A percentile compares a stretch with the other conserved stretches of the same genome.
These are phyloP conservation scores for Syngnathus acus DNA, from an alignment of 2,797 vertebrate genomes.

Conservation along the genomic window DNA sequence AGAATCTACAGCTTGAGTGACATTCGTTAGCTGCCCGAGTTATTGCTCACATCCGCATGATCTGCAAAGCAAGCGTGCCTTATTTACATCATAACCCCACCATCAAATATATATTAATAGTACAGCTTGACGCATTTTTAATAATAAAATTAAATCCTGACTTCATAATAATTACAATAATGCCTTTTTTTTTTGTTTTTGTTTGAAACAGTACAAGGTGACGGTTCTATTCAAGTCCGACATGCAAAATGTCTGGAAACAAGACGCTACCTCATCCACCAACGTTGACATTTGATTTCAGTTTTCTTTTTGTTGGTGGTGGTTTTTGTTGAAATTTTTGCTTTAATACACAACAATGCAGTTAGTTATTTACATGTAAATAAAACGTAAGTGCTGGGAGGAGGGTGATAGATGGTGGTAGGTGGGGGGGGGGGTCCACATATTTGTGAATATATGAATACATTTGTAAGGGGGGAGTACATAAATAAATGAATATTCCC, in stretches of 20 bases:
- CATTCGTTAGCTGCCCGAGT: conserved; percentile 99
- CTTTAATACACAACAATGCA: conserved; percentile 87
- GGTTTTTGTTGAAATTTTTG: conserved; percentile 49
- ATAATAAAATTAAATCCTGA: conserved; percentile 99
- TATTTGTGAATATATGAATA: conserved; percentile 75
- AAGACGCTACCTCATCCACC: conserved; percentile 94
- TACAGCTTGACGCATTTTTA: conserved; percentile 91
- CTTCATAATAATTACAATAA: conserved; percentile 92
- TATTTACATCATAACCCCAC: conserved; percentile 73
- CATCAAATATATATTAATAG: conserved; percentile 99
- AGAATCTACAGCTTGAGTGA: conserved; percentile 98
- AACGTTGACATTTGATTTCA: conserved; percentile 91
- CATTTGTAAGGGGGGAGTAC: conserved; percentile 69
- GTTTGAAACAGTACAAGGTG: conserved; percentile 79
- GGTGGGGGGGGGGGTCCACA: conserved; percentile 48
- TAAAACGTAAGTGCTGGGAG: conserved; percentile 74
- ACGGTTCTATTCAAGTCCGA: conserved; percentile 89
- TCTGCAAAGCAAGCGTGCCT: conserved; percentile 94
- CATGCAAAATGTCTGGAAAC: conserved; percentile 99
- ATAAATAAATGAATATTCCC: conserved; percentile 77
- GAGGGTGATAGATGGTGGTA: not conserved
- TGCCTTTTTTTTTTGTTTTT: conserved; percentile 90
- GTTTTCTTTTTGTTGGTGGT: conserved; percentile 72
- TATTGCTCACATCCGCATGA: conserved; percentile 97
- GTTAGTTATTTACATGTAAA: conserved; percentile 83